Base-by-base conservation (phyloP, 2,888 invertebrate genomes). In the Torymus texanus region DNA sequence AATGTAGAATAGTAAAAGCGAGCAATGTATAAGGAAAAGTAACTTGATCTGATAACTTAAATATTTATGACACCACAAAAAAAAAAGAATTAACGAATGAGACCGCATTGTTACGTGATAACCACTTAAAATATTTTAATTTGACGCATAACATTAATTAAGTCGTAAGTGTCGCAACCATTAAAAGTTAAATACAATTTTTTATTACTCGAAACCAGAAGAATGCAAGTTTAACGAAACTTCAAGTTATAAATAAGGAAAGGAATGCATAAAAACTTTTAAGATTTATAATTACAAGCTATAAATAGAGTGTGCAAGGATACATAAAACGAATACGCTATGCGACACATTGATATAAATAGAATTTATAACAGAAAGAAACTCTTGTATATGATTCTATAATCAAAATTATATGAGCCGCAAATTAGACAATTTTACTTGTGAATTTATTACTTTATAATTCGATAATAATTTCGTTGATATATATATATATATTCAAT, bases 241-340 rank as follows among this genome's bases (percentile, higher is more conserved):
- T 16, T 2, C 16, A 53, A 56, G 56, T 29, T 65, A 56, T 65
- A 74, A 65, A 74, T 74, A 74, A 63, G 50, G 41, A 2, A 11
- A 58, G 24, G 41, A 73, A 14, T 74, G 41, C 18, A 21, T 10
- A 29, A n/a, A 24, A 63, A 63, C 59, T 50, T 71, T 59, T 21
- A 55, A 74, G 56, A 50, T 70, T 50, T 59, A 59, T 65, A 58
- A 24, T 66, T 66, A 18, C 13, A 55, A 24, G 24, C 3, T 65
- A 73, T 11, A 66, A 24, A 59, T 66, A 50, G 66, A 50, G 65
- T 8, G 63, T 16, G 59, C 14, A 50, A 24, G 53, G 63, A 12
- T 63, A n/a, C 50, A 70, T 70, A 68, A 76, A 63, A 41, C 56
- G 63, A 29, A 56, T 62, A 56, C 62, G 56, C 63, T 76, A 58